Evolutionary conservation across 2,113 vertebrate genomes (phyloP).

Genomic region (Pluvialis apricaria): DNA sequence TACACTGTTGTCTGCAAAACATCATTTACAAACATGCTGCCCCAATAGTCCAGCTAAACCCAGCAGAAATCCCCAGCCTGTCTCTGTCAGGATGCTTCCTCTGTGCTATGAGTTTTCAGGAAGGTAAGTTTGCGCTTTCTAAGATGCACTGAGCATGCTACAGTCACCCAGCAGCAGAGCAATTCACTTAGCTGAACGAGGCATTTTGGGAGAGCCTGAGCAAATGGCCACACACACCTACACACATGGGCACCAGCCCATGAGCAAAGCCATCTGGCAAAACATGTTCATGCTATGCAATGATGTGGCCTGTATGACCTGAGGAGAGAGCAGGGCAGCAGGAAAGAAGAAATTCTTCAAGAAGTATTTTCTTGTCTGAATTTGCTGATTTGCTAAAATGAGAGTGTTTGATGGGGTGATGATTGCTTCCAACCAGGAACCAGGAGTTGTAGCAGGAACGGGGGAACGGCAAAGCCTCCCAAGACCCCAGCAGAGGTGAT

Average conservation of each 20-base stretch:
- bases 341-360: not conserved
- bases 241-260: not conserved
- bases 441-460: not conserved
- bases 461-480: not conserved
- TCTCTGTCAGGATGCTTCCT: not conserved
- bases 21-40: not conserved
- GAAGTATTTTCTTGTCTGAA: not conserved
- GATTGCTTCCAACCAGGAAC: not conserved
- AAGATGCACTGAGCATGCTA: accelerated
- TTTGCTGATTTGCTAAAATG: not conserved
- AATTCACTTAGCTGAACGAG: not conserved
- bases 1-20: not conserved
- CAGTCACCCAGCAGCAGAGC: not conserved
- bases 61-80: not conserved
- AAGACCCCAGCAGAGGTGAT: not conserved
- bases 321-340: not conserved
- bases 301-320: not conserved
- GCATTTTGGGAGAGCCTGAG: not conserved
- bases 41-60: accelerated
- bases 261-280: accelerated
- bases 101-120: not conserved
- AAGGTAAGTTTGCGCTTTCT: not conserved
- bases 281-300: too few relatives aligned
- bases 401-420: accelerated
- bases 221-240: accelerated